Evolutionary conservation across 2,888 invertebrate species (phyloP).

Genomic region (Dusona sp.): DNA sequence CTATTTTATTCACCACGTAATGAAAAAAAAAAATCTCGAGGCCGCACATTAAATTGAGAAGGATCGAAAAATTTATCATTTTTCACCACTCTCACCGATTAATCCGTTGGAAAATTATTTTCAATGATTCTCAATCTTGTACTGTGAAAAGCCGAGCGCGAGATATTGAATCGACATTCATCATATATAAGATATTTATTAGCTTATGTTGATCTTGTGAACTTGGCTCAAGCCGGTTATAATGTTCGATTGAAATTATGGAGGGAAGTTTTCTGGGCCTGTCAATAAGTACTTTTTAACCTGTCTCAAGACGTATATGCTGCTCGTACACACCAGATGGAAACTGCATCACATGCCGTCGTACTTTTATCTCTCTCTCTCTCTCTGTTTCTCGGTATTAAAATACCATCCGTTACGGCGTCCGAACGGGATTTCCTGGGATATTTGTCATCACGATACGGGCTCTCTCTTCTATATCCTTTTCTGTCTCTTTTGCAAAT

Average conservation of each 20-base stretch:
- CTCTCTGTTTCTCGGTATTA: constrained; percentile 48
- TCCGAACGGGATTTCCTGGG: constrained; percentile 70
- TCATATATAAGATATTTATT: constrained; percentile 45
- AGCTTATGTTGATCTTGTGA: constrained; percentile 7
- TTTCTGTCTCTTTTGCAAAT: constrained; percentile 27
- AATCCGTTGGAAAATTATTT: constrained; percentile 9
- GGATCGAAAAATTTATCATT: background rate
- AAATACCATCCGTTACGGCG: constrained; percentile 71
- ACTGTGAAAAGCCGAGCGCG: background rate
- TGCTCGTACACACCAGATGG: constrained; percentile 5
- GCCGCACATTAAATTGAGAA: background rate
- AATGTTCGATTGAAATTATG: constrained; percentile 29
- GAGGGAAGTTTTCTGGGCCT: constrained; percentile 5
- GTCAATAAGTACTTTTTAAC: constrained; percentile 19
- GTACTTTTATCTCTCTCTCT: constrained; percentile 20
- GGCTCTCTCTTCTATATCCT: background rate
- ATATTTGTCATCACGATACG: constrained; percentile 71
- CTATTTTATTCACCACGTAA: too few species aligned
- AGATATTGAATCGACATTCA: constrained; percentile 29
- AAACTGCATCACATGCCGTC: constrained; percentile 29
- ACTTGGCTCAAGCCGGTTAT: constrained; percentile 36
- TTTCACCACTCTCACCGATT: background rate
- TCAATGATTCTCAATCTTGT: constrained; percentile 13
- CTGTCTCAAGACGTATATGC: constrained; percentile 3
- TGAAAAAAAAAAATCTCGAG: background rate